These are phyloP conservation scores for Catocala nupta DNA, from an alignment of 2,888 invertebrate genomes.

Conservation along the genomic window DNA sequence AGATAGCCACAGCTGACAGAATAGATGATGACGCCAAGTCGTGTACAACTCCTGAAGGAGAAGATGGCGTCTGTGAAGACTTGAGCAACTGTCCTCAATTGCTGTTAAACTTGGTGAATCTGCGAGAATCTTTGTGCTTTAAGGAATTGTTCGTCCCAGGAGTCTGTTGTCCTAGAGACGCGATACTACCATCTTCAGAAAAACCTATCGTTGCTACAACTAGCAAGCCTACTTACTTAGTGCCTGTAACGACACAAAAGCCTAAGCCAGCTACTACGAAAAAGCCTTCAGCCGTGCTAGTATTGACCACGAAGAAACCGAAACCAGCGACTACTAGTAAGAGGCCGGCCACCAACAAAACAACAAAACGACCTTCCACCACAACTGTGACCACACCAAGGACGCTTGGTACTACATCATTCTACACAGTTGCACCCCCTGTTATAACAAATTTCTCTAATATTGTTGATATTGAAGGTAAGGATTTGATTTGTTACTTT, in stretches of 20 bases:
- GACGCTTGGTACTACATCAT: conserved; percentile 75
- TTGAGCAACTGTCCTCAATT: conserved; percentile 95
- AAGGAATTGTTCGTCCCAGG: conserved; percentile 97
- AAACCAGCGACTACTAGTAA: conserved; percentile 60
- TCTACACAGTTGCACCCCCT: conserved; percentile 79
- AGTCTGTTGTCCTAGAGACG: conserved; percentile 93
- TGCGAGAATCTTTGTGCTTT: conserved; percentile 96
- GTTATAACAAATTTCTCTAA: conserved; percentile 79
- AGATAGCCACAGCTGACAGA: conserved; percentile 76
- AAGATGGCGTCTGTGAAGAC: conserved; percentile 94
- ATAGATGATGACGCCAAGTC: conserved; percentile 86
- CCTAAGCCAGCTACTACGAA: conserved; percentile 65
- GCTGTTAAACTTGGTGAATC: conserved; percentile 92
- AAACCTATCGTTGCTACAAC: conserved; percentile 73
- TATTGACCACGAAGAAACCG: conserved; percentile 68
- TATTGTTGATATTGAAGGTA: conserved; percentile 86
- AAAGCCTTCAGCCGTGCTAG: conserved; percentile 68
- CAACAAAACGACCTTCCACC: conserved; percentile 65
- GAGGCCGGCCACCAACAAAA: conserved; percentile 60
- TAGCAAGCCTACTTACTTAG: conserved; percentile 76
- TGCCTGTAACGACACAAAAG: conserved; percentile 76
- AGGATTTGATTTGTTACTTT: conserved; percentile 31
- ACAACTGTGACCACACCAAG: conserved; percentile 64
- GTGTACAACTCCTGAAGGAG: conserved; percentile 94
- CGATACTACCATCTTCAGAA: conserved; percentile 69